These are phyloP conservation scores for Mactra quadrangularis DNA, from an alignment of 1,140 invertebrate genomes.

Conservation along the genomic window DNA sequence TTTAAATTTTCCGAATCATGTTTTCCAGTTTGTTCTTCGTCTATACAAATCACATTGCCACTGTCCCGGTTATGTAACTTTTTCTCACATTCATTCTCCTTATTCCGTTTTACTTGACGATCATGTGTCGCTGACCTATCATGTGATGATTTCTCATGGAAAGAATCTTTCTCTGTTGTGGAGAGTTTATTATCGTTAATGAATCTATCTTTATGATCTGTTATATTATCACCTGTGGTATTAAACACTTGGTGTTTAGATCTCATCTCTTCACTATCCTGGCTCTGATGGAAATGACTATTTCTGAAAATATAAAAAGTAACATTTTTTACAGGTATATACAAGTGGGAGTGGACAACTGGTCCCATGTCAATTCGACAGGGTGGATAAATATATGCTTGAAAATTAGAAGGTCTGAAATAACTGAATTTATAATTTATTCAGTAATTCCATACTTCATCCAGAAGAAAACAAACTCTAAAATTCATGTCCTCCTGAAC, in stretches of 20 bases:
- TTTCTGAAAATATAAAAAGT: slow-evolving; percentile 58
- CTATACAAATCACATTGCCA: slow-evolving; percentile 55
- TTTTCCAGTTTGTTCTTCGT: slow-evolving; percentile 33
- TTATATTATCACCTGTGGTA: slow-evolving; percentile 22
- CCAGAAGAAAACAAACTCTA: no score
- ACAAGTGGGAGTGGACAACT: no score
- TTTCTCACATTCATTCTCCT: slow-evolving; percentile 50
- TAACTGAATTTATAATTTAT: no score
- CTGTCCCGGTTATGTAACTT: slow-evolving; percentile 39
- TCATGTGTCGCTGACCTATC: background rate
- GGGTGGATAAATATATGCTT: no score
- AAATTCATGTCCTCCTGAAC: no score
- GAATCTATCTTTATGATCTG: slow-evolving; percentile 32
- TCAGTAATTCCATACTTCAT: no score
- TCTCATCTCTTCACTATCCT: slow-evolving; percentile 57
- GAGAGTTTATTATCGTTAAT: slow-evolving; percentile 30
- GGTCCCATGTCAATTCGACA: no score
- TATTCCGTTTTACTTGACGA: slow-evolving; percentile 22
- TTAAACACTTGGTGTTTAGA: slow-evolving; percentile 22
- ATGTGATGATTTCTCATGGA: background rate
- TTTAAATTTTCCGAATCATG: slow-evolving; percentile 31
- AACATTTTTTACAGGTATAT: no score
- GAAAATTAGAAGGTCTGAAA: no score
- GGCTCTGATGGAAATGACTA: slow-evolving; percentile 54
- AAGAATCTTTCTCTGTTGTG: slow-evolving; percentile 18